Evolutionary conservation across 2,113 vertebrate genomes (phyloP).

Genomic region (Triplophysa tibetana): DNA sequence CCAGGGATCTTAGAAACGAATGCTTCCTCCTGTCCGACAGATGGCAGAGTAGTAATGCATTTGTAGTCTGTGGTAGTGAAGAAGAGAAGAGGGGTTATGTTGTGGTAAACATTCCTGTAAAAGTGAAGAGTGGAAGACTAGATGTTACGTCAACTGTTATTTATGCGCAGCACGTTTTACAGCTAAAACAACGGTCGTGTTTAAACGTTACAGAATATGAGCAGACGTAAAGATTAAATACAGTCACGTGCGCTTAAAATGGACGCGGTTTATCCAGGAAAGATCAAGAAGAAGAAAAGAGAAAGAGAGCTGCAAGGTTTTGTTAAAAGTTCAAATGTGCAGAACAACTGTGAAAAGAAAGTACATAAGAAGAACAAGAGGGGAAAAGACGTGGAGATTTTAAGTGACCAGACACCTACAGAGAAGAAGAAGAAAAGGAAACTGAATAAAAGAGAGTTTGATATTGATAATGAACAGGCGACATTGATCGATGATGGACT

Average conservation of each 20-base stretch:
- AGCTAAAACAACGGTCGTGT: not conserved
- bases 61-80: not conserved
- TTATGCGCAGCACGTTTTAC: not conserved
- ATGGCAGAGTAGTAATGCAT: not conserved
- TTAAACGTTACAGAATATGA: conserved; percentile 12
- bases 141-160: not conserved
- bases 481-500: not conserved
- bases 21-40: not conserved
- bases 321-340: not conserved
- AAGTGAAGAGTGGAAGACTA: not conserved
- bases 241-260: not conserved
- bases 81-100: not conserved
- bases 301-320: not conserved
- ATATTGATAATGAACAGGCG: not conserved
- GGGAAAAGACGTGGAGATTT: not conserved
- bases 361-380: not conserved
- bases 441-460: not conserved
- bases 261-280: not conserved
- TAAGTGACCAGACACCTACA: not conserved
- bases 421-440: conserved; percentile 11
- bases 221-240: not conserved
- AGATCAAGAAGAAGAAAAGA: not conserved
- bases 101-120: not conserved
- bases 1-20: too few relatives aligned
- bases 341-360: not conserved